Evolutionary conservation across 2,797 vertebrate species (phyloP), one percentile per base, ranked within the genome.

Genomic region (Xenentodon cancila): DNA sequence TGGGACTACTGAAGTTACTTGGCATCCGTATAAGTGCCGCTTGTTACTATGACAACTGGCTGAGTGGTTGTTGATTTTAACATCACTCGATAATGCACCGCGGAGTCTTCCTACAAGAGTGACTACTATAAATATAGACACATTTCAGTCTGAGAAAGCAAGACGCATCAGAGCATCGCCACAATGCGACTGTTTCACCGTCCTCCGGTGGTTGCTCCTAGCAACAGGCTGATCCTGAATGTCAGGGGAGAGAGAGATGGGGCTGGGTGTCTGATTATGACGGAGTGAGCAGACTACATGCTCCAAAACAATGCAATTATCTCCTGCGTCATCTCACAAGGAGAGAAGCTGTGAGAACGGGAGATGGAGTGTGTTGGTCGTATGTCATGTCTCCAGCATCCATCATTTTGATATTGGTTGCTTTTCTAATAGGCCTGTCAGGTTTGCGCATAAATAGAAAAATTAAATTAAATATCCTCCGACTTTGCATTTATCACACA

Each of bases 221-320:
- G 87, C 84, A 90, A 90, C 86, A 77, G 73, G 59, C 63, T 82
- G 65, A 64, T 73, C 75, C 62, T 54, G 71, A 77, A 84, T 73
- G 78, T 81, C 82, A 70, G 61, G 72, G 59, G 70, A 86, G 68
- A 42, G 75, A 73, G 73, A 59, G 65, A 80, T 19, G 65, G 53
- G 18, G 67, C 65, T 13, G 18, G 42, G 72, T 80, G 71, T 75
- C 72, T 89, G 70, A 82, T 62, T 59, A 68, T 81, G 78, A 88
- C 17, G 4, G 71, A 79, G 57, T 0, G 8, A 72, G 49, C 27
- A 0, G 67, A 67, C 67, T 44, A 70, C 72, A 65, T 42, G 73
- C 64, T 53, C 52, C 48, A 75, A 84, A 80, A 85, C 79, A 83
- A 77, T 69, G 68, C 75, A 68, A 71, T 86, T 74, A 86, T 75